phyloP scores from a whole-genome alignment of 2,888 invertebrate genomes.

The Odontomyia ornata region DNA sequence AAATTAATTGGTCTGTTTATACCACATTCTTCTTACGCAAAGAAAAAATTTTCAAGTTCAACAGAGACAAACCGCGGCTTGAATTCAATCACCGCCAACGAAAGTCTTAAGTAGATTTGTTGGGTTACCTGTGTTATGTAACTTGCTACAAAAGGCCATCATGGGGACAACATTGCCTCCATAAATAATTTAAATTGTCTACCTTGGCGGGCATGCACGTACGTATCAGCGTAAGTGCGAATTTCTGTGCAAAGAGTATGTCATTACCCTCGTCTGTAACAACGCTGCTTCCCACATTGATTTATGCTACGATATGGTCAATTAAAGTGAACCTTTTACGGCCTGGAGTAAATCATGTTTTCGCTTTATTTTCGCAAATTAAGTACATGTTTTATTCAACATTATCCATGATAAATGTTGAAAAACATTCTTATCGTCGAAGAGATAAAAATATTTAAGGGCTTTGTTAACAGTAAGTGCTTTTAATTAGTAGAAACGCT shows the following conservation, averaged over 20 bases:
- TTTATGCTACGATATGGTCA: neutral
- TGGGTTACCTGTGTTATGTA: neutral
- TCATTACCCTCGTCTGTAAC: neutral
- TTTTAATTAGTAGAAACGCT: too few relatives aligned
- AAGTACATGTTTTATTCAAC: too few relatives aligned
- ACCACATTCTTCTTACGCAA: neutral
- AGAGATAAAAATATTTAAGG: too few relatives aligned
- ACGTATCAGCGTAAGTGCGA: neutral
- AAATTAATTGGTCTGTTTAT: too few relatives aligned
- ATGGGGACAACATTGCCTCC: neutral
- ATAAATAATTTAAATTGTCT: constrained; percentile 12
- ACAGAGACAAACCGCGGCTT: neutral
- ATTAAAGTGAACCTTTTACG: neutral
- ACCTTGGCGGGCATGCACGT: neutral
- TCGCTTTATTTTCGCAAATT: too few relatives aligned
- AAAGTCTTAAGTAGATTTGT: neutral
- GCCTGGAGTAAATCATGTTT: too few relatives aligned
- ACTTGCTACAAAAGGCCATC: neutral
- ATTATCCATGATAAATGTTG: too few relatives aligned
- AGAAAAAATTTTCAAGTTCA: constrained; percentile 8
- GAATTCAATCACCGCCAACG: neutral
- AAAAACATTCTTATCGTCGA: too few relatives aligned
- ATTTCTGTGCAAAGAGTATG: neutral
- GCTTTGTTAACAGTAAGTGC: too few relatives aligned
- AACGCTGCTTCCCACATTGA: neutral